Percentiles rank a stretch among this genome's conserved stretches.
Evolutionary conservation across 2,113 vertebrate genomes (phyloP).

Genomic region (Bos taurus): DNA sequence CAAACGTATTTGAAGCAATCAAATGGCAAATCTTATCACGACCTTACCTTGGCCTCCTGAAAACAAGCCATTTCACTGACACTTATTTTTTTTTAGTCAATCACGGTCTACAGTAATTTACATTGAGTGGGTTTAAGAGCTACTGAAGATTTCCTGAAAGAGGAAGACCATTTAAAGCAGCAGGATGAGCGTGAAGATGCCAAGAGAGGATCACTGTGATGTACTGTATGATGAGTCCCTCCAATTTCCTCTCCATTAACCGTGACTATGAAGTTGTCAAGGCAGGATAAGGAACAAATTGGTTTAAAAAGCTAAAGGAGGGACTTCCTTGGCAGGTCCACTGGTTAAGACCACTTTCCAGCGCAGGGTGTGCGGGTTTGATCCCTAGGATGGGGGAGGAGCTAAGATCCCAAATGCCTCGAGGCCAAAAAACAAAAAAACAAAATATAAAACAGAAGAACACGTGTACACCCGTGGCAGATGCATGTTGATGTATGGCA

Average conservation of each 20-base stretch:
- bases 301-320: background rate
- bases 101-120: background rate
- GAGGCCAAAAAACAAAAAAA: background rate
- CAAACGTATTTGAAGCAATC: background rate
- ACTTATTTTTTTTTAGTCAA: background rate
- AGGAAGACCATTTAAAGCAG: background rate
- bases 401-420: background rate
- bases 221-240: background rate
- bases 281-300: background rate
- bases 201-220: background rate
- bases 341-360: background rate
- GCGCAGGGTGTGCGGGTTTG: background rate
- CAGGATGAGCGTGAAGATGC: background rate
- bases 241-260: background rate
- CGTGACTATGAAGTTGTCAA: constrained; percentile 4
- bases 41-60: background rate
- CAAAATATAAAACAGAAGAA: background rate
- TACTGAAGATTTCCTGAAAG: background rate
- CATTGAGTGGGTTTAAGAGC: background rate
- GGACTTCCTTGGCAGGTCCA: background rate
- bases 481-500: too few species aligned
- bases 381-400: background rate
- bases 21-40: background rate
- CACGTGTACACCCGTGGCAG: too few species aligned
- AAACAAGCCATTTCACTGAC: background rate